phyloP scores from a whole-genome alignment of 2,888 invertebrate genomes.

The Lasiommata megera region DNA sequence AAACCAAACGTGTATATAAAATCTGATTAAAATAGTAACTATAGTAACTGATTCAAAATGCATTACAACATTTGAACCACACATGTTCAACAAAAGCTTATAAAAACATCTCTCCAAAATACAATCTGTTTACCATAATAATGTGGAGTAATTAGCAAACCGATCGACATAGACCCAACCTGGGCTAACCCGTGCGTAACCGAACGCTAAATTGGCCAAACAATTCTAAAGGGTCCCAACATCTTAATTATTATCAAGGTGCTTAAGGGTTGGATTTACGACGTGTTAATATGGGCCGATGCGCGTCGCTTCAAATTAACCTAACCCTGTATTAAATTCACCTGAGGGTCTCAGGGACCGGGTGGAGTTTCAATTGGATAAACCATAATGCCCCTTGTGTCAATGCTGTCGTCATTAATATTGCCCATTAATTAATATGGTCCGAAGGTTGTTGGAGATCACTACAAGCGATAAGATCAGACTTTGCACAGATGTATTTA shows the following conservation, averaged over 20 bases:
- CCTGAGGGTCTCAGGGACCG: conserved; percentile 48
- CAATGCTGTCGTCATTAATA: conserved; percentile 12
- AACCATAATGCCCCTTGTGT: conserved; percentile 11
- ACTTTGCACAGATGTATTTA: too few relatives aligned
- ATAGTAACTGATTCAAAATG: too few relatives aligned
- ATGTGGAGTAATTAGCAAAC: conserved; percentile 37
- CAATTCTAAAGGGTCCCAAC: conserved; percentile 45
- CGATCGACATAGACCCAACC: conserved; percentile 52
- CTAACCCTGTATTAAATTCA: conserved; percentile 73
- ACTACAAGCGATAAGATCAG: too few relatives aligned
- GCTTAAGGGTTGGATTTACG: conserved; percentile 75
- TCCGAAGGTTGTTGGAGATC: too few relatives aligned
- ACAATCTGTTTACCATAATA: conserved; percentile 15
- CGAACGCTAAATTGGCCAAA: conserved; percentile 60
- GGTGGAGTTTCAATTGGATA: conserved; percentile 11
- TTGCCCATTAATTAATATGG: conserved; percentile 1
- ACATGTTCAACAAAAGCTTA: too few relatives aligned
- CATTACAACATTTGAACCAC: too few relatives aligned
- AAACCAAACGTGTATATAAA: too few relatives aligned
- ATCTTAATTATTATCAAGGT: conserved; percentile 78
- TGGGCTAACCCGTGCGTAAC: conserved; percentile 52
- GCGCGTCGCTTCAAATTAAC: conserved; percentile 66
- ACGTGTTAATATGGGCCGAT: conserved; percentile 72
- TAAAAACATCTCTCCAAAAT: too few relatives aligned
- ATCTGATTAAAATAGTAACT: too few relatives aligned